Conservation (phyloP, 2,888 invertebrate genomes). For the Prosapia bicincta region DNA sequence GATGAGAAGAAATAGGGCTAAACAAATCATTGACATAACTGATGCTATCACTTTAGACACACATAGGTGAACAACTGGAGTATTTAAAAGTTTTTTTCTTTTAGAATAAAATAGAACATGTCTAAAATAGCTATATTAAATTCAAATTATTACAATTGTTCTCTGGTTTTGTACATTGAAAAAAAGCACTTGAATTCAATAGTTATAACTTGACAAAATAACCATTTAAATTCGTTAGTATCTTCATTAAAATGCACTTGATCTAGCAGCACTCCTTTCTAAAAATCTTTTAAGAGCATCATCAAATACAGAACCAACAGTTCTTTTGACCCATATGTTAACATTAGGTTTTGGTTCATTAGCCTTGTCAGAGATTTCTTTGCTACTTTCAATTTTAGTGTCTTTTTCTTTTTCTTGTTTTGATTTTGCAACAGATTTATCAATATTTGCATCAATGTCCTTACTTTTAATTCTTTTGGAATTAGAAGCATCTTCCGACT, state of each 20-base stretch:
- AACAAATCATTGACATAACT: too few relatives aligned
- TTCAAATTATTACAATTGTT: too few relatives aligned
- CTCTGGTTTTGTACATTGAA: too few relatives aligned
- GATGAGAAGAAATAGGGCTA: too few relatives aligned
- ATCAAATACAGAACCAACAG: slow-evolving; percentile 72
- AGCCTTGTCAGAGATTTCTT: slow-evolving; percentile 6
- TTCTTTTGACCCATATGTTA: slow-evolving; percentile 77
- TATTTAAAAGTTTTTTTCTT: too few relatives aligned
- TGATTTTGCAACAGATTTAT: slow-evolving; percentile 29
- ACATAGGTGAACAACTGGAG: too few relatives aligned
- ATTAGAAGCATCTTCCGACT: slow-evolving; percentile 41
- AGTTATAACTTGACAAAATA: too few relatives aligned
- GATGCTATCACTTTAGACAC: too few relatives aligned
- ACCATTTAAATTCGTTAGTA: too few relatives aligned
- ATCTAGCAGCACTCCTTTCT: slow-evolving; percentile 62
- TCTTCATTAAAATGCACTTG: not conserved
- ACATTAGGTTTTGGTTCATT: slow-evolving; percentile 35
- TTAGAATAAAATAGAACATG: too few relatives aligned
- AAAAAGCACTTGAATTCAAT: too few relatives aligned
- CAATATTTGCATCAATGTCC: not conserved
- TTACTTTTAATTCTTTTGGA: slow-evolving; percentile 12
- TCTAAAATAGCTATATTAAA: too few relatives aligned
- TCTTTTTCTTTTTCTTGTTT: slow-evolving; percentile 5
- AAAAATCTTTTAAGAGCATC: slow-evolving; percentile 73
- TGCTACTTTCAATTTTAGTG: not conserved